phyloP scores from a whole-genome alignment of 2,113 vertebrate species.

The Cettia cetti region DNA sequence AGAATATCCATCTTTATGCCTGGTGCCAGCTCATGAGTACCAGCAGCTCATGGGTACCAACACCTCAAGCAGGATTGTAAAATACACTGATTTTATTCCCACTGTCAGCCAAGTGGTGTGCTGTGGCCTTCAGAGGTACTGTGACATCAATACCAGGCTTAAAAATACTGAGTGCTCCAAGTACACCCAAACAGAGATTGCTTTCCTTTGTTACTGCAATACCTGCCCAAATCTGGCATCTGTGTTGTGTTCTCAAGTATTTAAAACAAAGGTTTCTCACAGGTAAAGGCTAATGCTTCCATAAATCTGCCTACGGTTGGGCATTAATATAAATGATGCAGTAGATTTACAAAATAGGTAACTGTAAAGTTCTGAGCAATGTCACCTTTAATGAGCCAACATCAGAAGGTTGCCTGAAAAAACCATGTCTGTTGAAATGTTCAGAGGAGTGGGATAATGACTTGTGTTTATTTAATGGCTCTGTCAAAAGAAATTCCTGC shows the following conservation, averaged over 20 bases:
- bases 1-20: neutral
- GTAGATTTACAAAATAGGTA: neutral
- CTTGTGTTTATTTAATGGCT: constrained; percentile 12
- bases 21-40: neutral
- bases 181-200: neutral
- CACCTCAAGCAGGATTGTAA: neutral
- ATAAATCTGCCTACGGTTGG: neutral
- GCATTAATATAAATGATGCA: neutral
- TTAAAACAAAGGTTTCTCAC: neutral
- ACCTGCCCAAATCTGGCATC: neutral
- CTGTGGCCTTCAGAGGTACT: neutral
- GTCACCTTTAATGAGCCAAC: neutral
- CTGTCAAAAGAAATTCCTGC: constrained; percentile 17
- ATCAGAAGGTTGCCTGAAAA: neutral
- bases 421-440: neutral
- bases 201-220: neutral
- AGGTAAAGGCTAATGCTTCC: neutral
- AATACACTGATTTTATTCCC: neutral
- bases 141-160: neutral
- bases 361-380: neutral
- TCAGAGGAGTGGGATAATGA: neutral
- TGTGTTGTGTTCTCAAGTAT: neutral
- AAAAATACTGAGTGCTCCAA: neutral
- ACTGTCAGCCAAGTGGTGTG: neutral
- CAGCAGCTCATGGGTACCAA: neutral